Percentiles rank a stretch among this genome's conserved stretches.
Conservation (phyloP, 2,797 vertebrate genomes). For the Poecilia picta region DNA sequence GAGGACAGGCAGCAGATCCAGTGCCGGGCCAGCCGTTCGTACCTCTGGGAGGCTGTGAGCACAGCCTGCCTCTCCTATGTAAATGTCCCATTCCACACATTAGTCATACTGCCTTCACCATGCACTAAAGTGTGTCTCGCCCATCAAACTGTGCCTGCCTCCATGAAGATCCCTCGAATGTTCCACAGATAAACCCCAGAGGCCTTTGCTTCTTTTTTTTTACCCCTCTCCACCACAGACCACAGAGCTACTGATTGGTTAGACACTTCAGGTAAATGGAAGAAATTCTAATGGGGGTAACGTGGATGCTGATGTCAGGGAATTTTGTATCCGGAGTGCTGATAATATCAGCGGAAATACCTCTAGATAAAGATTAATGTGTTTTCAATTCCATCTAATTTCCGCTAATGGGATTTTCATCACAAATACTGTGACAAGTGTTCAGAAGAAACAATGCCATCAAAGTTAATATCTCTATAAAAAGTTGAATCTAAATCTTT, state of each 20-base stretch:
- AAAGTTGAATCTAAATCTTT: neutral
- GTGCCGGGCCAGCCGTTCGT: slow-evolving; percentile 69
- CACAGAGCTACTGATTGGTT: slow-evolving; percentile 70
- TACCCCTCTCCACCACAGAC: slow-evolving; percentile 47
- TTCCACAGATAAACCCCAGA: slow-evolving; percentile 78
- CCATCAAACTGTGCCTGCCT: slow-evolving; percentile 77
- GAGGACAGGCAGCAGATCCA: slow-evolving; percentile 78
- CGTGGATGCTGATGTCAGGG: slow-evolving; percentile 69
- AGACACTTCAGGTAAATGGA: slow-evolving; percentile 72
- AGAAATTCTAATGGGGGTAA: slow-evolving; percentile 61
- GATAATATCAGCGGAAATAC: slow-evolving; percentile 45
- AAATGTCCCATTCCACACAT: slow-evolving; percentile 82
- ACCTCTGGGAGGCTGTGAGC: slow-evolving; percentile 80
- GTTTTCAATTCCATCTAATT: slow-evolving; percentile 14
- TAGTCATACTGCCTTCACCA: slow-evolving; percentile 80
- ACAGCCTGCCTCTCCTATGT: slow-evolving; percentile 78
- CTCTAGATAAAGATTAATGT: slow-evolving; percentile 26
- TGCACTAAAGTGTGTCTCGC: slow-evolving; percentile 76
- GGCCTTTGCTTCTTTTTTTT: slow-evolving; percentile 39
- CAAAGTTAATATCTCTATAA: slow-evolving; percentile 6
- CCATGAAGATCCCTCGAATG: slow-evolving; percentile 76
- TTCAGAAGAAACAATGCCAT: slow-evolving; percentile 7
- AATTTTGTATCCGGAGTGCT: slow-evolving; percentile 49
- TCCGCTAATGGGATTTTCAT: slow-evolving; percentile 23
- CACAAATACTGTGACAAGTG: neutral